These are phyloP conservation scores for Cryptophagus acutangulus DNA, from an alignment of 2,888 invertebrate genomes.

Conservation along the genomic window DNA sequence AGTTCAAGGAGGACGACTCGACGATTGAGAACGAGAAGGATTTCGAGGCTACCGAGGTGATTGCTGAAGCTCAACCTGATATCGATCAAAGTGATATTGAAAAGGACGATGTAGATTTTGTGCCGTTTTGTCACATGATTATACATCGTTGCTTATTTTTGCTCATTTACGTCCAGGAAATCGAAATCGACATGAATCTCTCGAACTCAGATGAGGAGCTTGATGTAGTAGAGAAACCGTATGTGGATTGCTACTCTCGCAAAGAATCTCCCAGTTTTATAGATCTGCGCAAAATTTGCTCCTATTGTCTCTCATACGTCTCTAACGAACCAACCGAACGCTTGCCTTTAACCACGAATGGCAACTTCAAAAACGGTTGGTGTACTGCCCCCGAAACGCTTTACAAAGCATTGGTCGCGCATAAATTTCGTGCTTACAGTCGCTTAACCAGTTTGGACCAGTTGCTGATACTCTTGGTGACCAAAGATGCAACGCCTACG, in stretches of 20 bases:
- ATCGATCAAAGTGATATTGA: background rate
- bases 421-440: conserved; percentile 39
- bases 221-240: conserved; percentile 39
- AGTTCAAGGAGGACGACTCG: conserved; percentile 21
- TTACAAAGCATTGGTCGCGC: conserved; percentile 38
- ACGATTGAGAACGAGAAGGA: conserved; percentile 24
- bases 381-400: conserved; percentile 40
- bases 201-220: conserved; percentile 41
- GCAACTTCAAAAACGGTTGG: conserved; percentile 38
- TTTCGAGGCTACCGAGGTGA: conserved; percentile 16
- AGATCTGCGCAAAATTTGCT: conserved; percentile 36
- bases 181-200: no score
- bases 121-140: conserved; percentile 46
- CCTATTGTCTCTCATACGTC: conserved; percentile 39
- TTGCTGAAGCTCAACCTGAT: conserved; percentile 16
- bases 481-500: conserved; percentile 33
- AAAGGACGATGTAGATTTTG: conserved; percentile 29
- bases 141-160: conserved; percentile 51
- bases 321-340: conserved; percentile 41
- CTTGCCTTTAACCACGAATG: conserved; percentile 23
- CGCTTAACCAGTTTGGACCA: conserved; percentile 42
- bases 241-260: conserved; percentile 44
- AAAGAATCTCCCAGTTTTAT: conserved; percentile 22
- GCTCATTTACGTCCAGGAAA: conserved; percentile 47
- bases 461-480: conserved; percentile 38